Percentiles rank a stretch among this genome's conserved stretches.
Conservation (phyloP, 2,797 vertebrate genomes). For the Chelon auratus region DNA sequence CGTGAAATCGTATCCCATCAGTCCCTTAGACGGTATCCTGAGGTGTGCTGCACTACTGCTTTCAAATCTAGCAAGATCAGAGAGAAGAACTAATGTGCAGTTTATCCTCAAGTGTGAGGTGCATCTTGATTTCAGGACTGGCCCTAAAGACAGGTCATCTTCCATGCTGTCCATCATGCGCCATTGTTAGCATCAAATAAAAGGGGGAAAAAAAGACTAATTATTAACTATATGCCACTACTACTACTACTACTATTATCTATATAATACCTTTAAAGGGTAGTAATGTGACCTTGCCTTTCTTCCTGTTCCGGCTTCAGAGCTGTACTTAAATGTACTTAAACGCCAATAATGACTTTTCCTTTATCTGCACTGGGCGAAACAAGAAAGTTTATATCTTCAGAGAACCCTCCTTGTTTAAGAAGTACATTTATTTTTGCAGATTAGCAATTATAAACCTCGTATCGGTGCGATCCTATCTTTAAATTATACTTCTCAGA, state of each 20-base stretch:
- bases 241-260: no score
- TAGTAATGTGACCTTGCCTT: constrained; percentile 21
- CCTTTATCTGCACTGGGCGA: constrained; percentile 21
- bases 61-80: no score
- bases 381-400: constrained; percentile 19
- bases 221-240: no score
- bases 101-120: no score
- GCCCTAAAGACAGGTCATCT: no score
- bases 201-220: not conserved
- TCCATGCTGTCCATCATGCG: not conserved
- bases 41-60: no score
- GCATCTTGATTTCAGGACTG: no score
- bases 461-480: constrained; percentile 33
- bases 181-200: constrained; percentile 1
- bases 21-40: no score
- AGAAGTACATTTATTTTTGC: constrained; percentile 38
- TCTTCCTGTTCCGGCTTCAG: constrained; percentile 5
- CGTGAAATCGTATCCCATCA: no score
- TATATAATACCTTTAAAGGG: not conserved
- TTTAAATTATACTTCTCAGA: constrained; percentile 45
- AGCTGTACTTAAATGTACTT: not conserved
- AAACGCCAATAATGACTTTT: not conserved
- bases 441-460: constrained; percentile 37
- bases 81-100: no score
- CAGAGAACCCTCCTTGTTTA: constrained; percentile 19